phyloP scores from a whole-genome alignment of 2,113 vertebrate genomes.

The Cyprinus carpio region DNA sequence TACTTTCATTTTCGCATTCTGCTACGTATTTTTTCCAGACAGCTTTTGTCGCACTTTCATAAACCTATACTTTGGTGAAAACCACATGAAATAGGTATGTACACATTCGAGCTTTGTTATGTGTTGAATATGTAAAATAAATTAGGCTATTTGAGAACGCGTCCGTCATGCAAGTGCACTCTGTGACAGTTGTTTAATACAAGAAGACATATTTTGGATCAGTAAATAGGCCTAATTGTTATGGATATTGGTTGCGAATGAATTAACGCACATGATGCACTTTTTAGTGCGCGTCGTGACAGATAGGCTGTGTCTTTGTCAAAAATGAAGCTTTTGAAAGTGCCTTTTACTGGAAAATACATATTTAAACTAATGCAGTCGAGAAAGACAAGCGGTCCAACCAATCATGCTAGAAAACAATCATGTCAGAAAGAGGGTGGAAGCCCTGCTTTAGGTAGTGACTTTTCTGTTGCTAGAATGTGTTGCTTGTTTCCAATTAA shows the following conservation, averaged over 20 bases:
- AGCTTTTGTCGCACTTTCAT: not conserved
- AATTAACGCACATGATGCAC: not conserved
- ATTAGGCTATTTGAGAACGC: not conserved
- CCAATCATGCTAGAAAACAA: not conserved
- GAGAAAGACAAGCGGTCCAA: not conserved
- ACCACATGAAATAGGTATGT: not conserved
- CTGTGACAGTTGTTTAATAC: not conserved
- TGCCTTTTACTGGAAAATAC: not conserved
- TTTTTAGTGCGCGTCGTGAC: not conserved
- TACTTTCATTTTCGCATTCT: not conserved
- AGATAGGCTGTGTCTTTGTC: not conserved
- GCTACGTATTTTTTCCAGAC: not conserved
- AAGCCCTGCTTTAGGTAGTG: too few species aligned
- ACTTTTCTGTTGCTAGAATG: not conserved
- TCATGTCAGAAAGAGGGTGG: not conserved
- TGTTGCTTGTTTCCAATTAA: not conserved
- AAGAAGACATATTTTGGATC: not conserved
- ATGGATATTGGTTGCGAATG: not conserved
- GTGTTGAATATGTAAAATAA: not conserved
- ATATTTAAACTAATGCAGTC: not conserved
- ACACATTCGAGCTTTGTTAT: not conserved
- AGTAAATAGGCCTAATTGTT: not conserved
- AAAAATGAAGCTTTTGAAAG: not conserved
- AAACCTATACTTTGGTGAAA: not conserved
- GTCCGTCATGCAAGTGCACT: not conserved